A percentile compares a stretch with the other conserved stretches of the same genome.
Conservation (phyloP, 2,888 invertebrate species). For the Melieria crassipennis region DNA sequence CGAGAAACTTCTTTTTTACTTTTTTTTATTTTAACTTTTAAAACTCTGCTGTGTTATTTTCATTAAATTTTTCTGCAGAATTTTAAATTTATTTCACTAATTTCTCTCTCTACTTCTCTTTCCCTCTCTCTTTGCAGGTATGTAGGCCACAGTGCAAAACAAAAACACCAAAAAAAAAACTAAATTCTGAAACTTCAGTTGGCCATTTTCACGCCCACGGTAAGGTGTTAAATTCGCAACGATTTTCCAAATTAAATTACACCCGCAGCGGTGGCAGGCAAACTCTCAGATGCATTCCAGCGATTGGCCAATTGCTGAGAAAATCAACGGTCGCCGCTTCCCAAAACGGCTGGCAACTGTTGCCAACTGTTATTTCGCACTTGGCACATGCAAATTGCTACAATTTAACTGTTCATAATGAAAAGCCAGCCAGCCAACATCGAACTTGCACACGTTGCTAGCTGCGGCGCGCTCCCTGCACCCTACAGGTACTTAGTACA, state of each 20-base stretch:
- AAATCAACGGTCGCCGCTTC: too few species aligned
- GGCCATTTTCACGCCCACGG: not conserved
- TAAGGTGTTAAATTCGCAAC: not conserved
- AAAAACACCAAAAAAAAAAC: constrained; percentile 32
- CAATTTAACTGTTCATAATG: constrained; percentile 37
- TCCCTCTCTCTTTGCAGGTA: constrained; percentile 44
- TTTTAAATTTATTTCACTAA: not conserved
- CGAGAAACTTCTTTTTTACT: too few species aligned
- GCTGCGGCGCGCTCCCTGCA: too few species aligned
- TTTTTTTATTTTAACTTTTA: too few species aligned
- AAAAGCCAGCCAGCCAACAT: constrained; percentile 11
- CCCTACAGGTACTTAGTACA: too few species aligned
- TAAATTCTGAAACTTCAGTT: not conserved
- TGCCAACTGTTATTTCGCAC: not conserved
- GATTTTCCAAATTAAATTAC: not conserved
- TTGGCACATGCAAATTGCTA: constrained; percentile 29
- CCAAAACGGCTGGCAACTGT: not conserved
- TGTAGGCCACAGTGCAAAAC: constrained; percentile 37
- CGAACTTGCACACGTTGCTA: too few species aligned
- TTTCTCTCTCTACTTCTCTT: not conserved
- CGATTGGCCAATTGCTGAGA: too few species aligned
- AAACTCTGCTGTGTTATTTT: too few species aligned
- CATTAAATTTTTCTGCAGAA: too few species aligned
- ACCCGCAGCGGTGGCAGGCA: not conserved
- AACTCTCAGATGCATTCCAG: not conserved